phyloP scores from a whole-genome alignment of 1,140 invertebrate species.

The Cydia fagiglandana region DNA sequence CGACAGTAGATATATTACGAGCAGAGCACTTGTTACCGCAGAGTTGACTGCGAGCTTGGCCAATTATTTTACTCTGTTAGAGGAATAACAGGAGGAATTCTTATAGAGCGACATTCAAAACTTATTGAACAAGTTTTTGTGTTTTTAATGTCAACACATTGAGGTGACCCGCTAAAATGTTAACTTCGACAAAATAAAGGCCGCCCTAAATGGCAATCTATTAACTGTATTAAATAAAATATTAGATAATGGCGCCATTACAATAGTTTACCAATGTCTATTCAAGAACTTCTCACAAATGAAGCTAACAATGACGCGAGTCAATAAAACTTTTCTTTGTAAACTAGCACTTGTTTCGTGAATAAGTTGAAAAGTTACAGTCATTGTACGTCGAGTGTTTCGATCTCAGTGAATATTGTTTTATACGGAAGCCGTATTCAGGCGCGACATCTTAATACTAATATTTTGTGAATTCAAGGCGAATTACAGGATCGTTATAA shows the following conservation, averaged over 20 bases:
- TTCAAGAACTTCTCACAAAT: conserved; percentile 6
- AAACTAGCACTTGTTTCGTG: neutral
- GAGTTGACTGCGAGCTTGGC: too few relatives aligned
- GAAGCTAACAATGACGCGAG: conserved; percentile 8
- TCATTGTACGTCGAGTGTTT: conserved; percentile 7
- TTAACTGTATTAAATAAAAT: neutral
- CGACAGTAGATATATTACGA: too few relatives aligned
- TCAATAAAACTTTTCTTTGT: conserved; percentile 14
- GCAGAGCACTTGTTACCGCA: too few relatives aligned
- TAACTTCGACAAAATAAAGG: too few relatives aligned
- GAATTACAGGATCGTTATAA: neutral
- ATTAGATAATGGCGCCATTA: neutral
- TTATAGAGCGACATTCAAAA: too few relatives aligned
- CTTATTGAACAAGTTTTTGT: too few relatives aligned
- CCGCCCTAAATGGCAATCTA: too few relatives aligned
- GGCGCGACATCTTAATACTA: neutral
- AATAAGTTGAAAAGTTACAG: conserved; percentile 15
- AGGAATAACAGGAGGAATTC: too few relatives aligned
- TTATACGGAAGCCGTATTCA: conserved; percentile 1
- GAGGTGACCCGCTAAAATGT: too few relatives aligned
- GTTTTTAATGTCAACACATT: too few relatives aligned
- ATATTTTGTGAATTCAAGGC: neutral
- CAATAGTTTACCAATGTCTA: neutral
- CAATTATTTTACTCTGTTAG: too few relatives aligned
- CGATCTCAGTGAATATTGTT: conserved; percentile 22